A percentile compares a stretch with the other conserved stretches of the same genome.
phyloP scores from a whole-genome alignment of 1,140 invertebrate species.

The Pectinophora gossypiella region DNA sequence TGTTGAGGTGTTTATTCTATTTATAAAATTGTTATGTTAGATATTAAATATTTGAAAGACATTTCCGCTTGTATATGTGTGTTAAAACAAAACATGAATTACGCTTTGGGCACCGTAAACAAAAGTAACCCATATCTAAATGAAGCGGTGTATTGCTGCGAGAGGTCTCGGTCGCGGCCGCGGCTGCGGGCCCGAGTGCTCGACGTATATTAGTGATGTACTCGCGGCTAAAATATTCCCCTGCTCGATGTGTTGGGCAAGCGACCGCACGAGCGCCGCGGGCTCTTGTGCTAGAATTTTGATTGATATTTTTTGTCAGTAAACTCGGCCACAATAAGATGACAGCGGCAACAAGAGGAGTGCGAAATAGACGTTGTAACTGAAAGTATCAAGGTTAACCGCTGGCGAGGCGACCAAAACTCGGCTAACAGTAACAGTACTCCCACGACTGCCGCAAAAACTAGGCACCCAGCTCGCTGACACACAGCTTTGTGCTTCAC shows the following conservation, averaged over 20 bases:
- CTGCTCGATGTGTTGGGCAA: constrained; percentile 37
- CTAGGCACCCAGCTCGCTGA: constrained; percentile 37
- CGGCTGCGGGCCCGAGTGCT: constrained; percentile 1
- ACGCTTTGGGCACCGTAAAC: constrained; percentile 2
- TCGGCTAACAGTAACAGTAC: constrained; percentile 58
- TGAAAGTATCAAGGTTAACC: constrained; percentile 72
- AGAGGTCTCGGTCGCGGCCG: constrained; percentile 11
- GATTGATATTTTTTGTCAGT: constrained; percentile 75
- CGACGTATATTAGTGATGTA: too few species aligned
- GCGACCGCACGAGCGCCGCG: constrained; percentile 47
- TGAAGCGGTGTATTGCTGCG: too few species aligned
- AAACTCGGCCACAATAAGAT: constrained; percentile 69
- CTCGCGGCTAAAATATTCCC: constrained; percentile 26
- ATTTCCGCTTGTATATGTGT: too few species aligned
- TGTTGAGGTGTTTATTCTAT: too few species aligned
- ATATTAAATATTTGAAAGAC: too few species aligned
- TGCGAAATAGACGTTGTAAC: constrained; percentile 69
- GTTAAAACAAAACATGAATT: too few species aligned
- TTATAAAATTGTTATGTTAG: too few species aligned
- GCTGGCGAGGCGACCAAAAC: constrained; percentile 55
- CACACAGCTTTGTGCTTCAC: constrained; percentile 35
- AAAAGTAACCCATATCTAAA: constrained; percentile 32
- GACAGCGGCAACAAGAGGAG: constrained; percentile 67
- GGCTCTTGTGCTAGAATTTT: constrained; percentile 73
- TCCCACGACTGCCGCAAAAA: constrained; percentile 51